Percentiles rank a stretch among this genome's conserved stretches.
Conservation (phyloP, 1,140 invertebrate genomes). For the Lineus longissimus region DNA sequence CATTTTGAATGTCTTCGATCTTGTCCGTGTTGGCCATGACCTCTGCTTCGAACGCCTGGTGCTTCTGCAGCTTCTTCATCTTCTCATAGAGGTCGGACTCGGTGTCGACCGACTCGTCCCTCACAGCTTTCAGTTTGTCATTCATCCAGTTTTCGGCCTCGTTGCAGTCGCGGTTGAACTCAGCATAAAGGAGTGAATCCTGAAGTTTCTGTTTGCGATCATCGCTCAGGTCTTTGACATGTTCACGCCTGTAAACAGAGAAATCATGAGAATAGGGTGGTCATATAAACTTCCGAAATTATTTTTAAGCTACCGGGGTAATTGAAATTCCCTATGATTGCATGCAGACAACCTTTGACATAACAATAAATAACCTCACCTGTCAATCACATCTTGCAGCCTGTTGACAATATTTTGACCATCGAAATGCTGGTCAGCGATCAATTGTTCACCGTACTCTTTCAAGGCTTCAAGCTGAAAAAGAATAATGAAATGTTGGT, state of each 20-base stretch:
- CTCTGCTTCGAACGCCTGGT: constrained; percentile 96
- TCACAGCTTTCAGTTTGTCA: constrained; percentile 86
- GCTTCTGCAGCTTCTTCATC: constrained; percentile 95
- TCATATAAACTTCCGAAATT: too few species aligned
- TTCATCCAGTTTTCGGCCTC: constrained; percentile 83
- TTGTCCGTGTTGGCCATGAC: constrained; percentile 81
- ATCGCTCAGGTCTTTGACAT: constrained; percentile 63
- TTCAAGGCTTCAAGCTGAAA: constrained; percentile 64
- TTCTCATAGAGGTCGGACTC: constrained; percentile 91
- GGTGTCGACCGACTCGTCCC: constrained; percentile 84
- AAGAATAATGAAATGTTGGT: not conserved
- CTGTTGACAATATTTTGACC: constrained; percentile 37
- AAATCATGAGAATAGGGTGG: constrained; percentile 22
- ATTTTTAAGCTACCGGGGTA: too few species aligned
- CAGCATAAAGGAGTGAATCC: constrained; percentile 78
- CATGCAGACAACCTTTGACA: too few species aligned
- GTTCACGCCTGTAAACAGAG: constrained; percentile 66
- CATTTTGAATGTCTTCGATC: constrained; percentile 77
- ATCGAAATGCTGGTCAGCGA: constrained; percentile 51
- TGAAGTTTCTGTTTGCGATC: constrained; percentile 61
- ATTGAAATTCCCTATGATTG: too few species aligned
- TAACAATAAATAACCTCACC: too few species aligned
- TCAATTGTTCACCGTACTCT: constrained; percentile 47
- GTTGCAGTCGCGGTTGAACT: constrained; percentile 84
- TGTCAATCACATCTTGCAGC: constrained; percentile 33